Base-by-base conservation (phyloP, 2,888 invertebrate genomes). In the Priocnemis perturbator region DNA sequence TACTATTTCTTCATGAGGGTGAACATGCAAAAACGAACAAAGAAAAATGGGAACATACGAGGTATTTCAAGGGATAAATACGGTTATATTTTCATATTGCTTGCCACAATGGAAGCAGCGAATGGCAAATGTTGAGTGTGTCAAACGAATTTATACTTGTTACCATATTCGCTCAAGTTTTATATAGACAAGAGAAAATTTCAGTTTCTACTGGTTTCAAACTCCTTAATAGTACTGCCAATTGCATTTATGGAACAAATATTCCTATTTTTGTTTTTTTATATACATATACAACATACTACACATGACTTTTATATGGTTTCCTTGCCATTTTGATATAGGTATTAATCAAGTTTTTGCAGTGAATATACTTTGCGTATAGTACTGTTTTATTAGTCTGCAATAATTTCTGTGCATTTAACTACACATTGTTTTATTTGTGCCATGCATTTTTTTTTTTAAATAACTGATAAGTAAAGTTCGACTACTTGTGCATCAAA, bases 211-310 rank as follows among this genome's bases (percentile, higher is more conserved):
- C 7, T n/a, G 1, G 17, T 20, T 50, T 5, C 17, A 17, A 50
- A 20, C 0, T 1, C 7, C 17, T 50, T 50, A 37, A 45, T 7
- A 15, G 15, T n/a, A 71, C 78, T 78, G 76, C 71, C 71, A 66
- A n/a, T 65, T 37, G 17, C 20, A 50, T 17, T 20, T 50, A 50
- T 9, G 7, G 17, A 20, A 50, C 20, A n/a, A 50, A 5, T 50
- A 17, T 20, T 17, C 19, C 20, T 50, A 50, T 20, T 20, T n/a
- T 17, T 48, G 3, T 11, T 20, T 50, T 50, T 50, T 48, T 48
- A 48, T 7, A 48, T 17, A 7, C n/a, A 50, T 50, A 5, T 50
- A 50, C 50, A 48, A 48, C 4, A 17, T 48, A n/a, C 11, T n/a
- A 15, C 7, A n/a, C 17, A 20, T 50, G 1, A 20, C 14, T 17